These are phyloP conservation scores for Macrotus californicus DNA, from an alignment of 2,113 vertebrate genomes.

Conservation along the genomic window DNA sequence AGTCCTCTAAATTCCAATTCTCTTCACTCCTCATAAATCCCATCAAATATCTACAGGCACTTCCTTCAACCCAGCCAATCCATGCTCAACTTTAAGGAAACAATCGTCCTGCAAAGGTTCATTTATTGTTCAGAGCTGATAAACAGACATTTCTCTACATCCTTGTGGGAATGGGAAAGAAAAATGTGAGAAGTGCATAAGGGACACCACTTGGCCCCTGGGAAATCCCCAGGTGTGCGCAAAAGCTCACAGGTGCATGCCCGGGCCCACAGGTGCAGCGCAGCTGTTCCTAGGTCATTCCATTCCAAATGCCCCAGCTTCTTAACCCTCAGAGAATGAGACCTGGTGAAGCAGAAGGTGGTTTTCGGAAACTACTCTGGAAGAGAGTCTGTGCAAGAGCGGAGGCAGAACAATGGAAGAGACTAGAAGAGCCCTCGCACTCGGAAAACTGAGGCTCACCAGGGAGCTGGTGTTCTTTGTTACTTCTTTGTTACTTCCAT, in stretches of 20 bases:
- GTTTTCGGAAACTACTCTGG: slow-evolving; percentile 38
- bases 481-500: not conserved
- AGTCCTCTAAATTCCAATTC: not conserved
- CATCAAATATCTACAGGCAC: not conserved
- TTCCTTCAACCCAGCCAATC: not conserved
- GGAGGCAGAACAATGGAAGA: too few species aligned
- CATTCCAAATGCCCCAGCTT: not conserved
- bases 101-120: not conserved
- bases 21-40: not conserved
- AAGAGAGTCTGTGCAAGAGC: slow-evolving; percentile 25
- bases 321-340: slow-evolving; percentile 23
- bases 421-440: not conserved
- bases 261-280: not conserved
- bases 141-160: not conserved
- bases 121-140: not conserved
- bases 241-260: not conserved
- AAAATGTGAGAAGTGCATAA: not conserved
- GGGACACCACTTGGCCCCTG: not conserved
- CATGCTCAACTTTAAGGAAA: not conserved
- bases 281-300: slow-evolving; percentile 14
- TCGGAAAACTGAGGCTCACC: not conserved
- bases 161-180: slow-evolving; percentile 5
- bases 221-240: not conserved
- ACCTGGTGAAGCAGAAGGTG: not conserved
- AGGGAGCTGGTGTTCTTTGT: not conserved